Evolutionary conservation across 2,113 vertebrate genomes (phyloP).

Genomic region (Machaerirhynchus nigripectus): DNA sequence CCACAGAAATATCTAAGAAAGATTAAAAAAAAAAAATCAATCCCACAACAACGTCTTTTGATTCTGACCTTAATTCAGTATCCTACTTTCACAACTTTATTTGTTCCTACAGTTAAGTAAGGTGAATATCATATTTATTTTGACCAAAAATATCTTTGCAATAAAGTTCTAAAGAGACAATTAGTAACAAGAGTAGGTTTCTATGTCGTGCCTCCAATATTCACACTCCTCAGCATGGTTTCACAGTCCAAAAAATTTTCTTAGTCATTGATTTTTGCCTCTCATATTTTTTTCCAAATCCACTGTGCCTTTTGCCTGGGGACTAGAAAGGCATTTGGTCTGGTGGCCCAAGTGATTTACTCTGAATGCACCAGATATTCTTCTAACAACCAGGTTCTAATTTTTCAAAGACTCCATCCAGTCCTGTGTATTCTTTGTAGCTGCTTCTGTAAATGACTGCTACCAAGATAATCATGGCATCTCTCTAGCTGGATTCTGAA

Average conservation of each 20-base stretch:
- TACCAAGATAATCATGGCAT: background rate
- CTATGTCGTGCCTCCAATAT: background rate
- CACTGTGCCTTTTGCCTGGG: background rate
- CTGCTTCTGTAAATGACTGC: background rate
- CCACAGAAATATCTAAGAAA: background rate
- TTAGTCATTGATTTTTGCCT: background rate
- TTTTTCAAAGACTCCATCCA: background rate
- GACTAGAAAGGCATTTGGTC: fast-evolving
- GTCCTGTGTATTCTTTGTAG: background rate
- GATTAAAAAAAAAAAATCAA: background rate
- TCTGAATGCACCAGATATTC: background rate
- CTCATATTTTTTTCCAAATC: background rate
- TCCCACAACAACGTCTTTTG: background rate
- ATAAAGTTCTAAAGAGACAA: background rate
- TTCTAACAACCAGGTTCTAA: background rate
- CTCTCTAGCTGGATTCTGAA: background rate
- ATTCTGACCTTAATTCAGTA: background rate
- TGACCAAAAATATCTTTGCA: background rate
- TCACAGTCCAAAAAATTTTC: background rate
- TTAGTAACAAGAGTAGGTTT: background rate
- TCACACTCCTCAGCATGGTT: background rate
- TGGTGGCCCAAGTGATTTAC: background rate
- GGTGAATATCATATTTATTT: background rate
- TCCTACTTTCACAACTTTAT: background rate
- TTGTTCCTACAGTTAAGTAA: background rate